phyloP scores from a whole-genome alignment of 2,113 vertebrate genomes.

The Tupaia chinensis region DNA sequence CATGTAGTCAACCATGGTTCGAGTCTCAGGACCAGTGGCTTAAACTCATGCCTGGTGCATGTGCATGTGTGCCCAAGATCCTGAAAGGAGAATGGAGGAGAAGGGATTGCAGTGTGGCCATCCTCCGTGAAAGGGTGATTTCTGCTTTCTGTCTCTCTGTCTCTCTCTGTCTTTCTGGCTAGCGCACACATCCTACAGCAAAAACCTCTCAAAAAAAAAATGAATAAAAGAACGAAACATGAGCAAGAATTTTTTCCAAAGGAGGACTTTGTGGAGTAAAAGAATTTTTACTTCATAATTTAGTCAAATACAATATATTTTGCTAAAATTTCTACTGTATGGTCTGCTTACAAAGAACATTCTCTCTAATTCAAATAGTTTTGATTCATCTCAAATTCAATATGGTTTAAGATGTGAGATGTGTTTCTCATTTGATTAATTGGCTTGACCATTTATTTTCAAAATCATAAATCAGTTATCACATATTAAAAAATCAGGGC shows the following conservation, averaged over 20 bases:
- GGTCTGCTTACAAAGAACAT: not conserved
- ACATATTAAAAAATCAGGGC: not conserved
- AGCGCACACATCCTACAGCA: no score
- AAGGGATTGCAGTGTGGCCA: no score
- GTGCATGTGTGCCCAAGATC: no score
- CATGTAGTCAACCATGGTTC: no score
- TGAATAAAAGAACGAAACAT: not conserved
- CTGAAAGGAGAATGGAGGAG: no score
- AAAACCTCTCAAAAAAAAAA: no score
- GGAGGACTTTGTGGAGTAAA: not conserved
- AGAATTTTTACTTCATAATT: conserved; percentile 42
- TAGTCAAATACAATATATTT: not conserved
- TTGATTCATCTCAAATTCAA: not conserved
- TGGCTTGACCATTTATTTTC: not conserved
- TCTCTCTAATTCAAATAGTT: not conserved
- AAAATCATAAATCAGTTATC: not conserved
- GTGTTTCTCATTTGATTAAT: not conserved
- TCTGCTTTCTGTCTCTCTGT: no score
- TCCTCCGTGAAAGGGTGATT: no score
- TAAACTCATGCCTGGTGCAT: no score
- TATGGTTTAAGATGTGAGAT: not conserved
- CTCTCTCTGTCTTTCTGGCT: no score
- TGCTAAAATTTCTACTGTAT: conserved; percentile 8
- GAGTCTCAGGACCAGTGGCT: no score
- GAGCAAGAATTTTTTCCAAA: not conserved